Conservation (phyloP, 23 tunicate genomes). For the Halocynthia aurantium region DNA sequence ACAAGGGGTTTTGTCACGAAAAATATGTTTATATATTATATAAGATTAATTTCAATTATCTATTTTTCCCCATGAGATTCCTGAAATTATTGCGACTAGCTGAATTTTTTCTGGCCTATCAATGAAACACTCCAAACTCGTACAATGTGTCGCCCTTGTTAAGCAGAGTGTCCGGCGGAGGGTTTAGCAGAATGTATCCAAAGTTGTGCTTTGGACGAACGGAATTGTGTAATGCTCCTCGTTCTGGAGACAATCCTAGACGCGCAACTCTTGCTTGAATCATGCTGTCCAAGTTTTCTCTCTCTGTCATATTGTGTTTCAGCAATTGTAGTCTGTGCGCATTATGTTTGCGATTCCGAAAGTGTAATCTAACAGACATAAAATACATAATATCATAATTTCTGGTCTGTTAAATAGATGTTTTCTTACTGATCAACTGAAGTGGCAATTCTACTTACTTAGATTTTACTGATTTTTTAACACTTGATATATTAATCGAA, state of each 20-base stretch:
- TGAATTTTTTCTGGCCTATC: no score
- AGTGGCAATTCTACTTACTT: constrained; percentile 9
- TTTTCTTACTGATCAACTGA: no score
- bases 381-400: no score
- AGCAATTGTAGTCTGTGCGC: constrained; percentile 46
- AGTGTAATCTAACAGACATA: background rate
- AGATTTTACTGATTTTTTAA: constrained; percentile 40
- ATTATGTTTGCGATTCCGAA: background rate
- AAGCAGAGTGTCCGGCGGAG: constrained; percentile 35
- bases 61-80: no score
- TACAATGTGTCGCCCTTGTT: constrained; percentile 63
- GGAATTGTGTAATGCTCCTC: background rate
- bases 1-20: no score
- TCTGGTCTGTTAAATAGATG: no score
- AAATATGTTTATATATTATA: no score
- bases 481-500: constrained; percentile 11
- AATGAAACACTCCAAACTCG: no score
- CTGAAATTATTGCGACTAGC: no score
- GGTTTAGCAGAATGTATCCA: constrained; percentile 75
- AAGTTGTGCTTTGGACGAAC: constrained; percentile 11
- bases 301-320: constrained; percentile 54
- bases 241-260: constrained; percentile 7
- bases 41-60: no score
- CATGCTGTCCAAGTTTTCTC: constrained; percentile 66
- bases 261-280: constrained; percentile 41